Evolutionary conservation across 2,113 vertebrate species (phyloP).

Genomic region (Nannobrachium achirus): DNA sequence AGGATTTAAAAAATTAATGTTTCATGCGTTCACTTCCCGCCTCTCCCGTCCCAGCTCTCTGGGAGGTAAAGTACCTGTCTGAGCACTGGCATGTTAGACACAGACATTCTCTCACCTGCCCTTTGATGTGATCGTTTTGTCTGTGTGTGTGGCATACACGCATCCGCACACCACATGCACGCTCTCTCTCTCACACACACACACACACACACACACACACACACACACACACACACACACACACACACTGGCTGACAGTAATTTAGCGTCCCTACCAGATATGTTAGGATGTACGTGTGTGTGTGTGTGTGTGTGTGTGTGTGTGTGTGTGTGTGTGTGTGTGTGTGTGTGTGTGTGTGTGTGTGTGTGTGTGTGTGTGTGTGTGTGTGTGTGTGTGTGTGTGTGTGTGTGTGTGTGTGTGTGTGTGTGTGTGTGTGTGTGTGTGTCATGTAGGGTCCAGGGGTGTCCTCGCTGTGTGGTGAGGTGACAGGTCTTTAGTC

Average conservation of each 20-base stretch:
- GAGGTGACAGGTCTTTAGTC: constrained; percentile 42
- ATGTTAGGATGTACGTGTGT: too few species aligned
- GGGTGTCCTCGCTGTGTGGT: constrained; percentile 2
- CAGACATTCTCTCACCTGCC: constrained; percentile 44
- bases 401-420: neutral
- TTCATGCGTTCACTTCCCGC: neutral
- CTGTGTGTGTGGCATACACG: constrained; percentile 16
- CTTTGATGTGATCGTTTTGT: constrained; percentile 44
- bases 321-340: constrained; percentile 1
- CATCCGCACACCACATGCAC: too few species aligned
- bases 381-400: constrained; percentile 11
- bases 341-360: neutral
- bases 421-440: neutral
- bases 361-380: constrained; percentile 4
- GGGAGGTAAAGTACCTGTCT: constrained; percentile 54
- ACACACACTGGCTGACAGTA: constrained; percentile 23
- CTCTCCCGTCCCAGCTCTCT: constrained; percentile 45
- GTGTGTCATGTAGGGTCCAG: neutral
- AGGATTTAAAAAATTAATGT: constrained; percentile 4
- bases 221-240: constrained; percentile 6
- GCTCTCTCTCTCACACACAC: constrained; percentile 7
- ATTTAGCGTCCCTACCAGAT: constrained; percentile 34
- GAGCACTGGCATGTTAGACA: constrained; percentile 19
- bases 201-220: constrained; percentile 19
- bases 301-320: neutral